phyloP scores from a whole-genome alignment of 1,140 invertebrate species.

The Pectinophora gossypiella region DNA sequence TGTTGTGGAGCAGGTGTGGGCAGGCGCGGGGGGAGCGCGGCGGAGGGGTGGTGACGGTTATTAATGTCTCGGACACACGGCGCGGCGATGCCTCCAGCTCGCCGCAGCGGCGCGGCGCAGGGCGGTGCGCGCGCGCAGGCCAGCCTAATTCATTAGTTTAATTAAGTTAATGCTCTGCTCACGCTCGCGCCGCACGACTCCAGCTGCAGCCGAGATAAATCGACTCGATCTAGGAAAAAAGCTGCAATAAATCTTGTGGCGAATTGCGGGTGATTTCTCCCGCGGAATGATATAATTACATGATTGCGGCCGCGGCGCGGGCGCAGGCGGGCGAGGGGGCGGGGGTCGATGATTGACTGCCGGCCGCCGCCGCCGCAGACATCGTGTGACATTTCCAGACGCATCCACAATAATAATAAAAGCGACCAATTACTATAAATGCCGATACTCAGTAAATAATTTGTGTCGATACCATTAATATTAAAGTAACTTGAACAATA shows the following conservation, averaged over 20 bases:
- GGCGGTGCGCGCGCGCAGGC: slow-evolving; percentile 3
- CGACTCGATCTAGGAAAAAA: slow-evolving; percentile 26
- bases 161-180: slow-evolving; percentile 30
- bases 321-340: neutral
- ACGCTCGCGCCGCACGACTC: slow-evolving; percentile 19
- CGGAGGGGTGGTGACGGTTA: neutral
- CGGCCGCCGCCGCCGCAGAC: no score
- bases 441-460: no score
- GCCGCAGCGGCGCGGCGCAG: neutral
- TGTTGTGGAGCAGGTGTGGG: no score
- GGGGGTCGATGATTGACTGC: no score
- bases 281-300: slow-evolving; percentile 37
- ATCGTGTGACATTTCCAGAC: no score
- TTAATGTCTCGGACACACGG: slow-evolving; percentile 6
- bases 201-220: slow-evolving; percentile 17
- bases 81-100: neutral
- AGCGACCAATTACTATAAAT: no score
- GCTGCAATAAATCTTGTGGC: slow-evolving; percentile 32
- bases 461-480: no score
- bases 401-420: no score
- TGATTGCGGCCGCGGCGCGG: slow-evolving; percentile 19
- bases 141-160: slow-evolving; percentile 35
- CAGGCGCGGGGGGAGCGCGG: neutral
- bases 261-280: slow-evolving; percentile 31
- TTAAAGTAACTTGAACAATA: no score